phyloP scores from a whole-genome alignment of 2,797 vertebrate genomes.

The Enteromius anoplus region DNA sequence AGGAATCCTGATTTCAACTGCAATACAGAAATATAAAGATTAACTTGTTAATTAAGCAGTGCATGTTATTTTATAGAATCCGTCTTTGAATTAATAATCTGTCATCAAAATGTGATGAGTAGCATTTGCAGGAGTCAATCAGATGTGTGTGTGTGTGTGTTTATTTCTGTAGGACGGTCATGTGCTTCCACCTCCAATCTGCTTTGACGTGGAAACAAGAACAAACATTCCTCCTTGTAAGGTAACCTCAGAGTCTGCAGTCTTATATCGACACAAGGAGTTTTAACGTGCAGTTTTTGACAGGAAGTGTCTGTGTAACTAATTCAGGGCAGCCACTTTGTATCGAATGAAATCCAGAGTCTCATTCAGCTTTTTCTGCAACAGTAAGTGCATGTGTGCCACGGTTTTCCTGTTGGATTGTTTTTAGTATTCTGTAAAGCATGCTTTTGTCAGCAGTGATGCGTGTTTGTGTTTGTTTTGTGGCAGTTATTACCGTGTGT shows the following conservation, averaged over 20 bases:
- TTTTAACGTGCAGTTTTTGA: not conserved
- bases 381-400: conserved; percentile 79
- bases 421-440: not conserved
- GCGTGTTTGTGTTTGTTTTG: conserved; percentile 61
- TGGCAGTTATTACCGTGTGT: conserved; percentile 83
- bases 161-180: conserved; percentile 81
- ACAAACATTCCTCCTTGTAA: conserved; percentile 86
- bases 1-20: not conserved
- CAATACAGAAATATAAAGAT: not conserved
- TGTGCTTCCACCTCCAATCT: conserved; percentile 87
- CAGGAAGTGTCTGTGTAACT: conserved; percentile 13
- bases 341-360: conserved; percentile 84
- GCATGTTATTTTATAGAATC: not conserved
- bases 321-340: conserved; percentile 88
- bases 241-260: conserved; percentile 58
- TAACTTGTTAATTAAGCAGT: not conserved
- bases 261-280: not conserved
- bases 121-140: not conserved
- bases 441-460: conserved; percentile 82
- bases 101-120: not conserved
- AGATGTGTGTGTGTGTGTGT: not conserved
- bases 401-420: not conserved
- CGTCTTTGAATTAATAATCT: not conserved
- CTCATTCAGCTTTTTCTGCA: conserved; percentile 86
- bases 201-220: conserved; percentile 86